These are phyloP conservation scores for Hermatobates lingyangjiaoensis DNA, from an alignment of 1,140 invertebrate species.

Conservation along the genomic window DNA sequence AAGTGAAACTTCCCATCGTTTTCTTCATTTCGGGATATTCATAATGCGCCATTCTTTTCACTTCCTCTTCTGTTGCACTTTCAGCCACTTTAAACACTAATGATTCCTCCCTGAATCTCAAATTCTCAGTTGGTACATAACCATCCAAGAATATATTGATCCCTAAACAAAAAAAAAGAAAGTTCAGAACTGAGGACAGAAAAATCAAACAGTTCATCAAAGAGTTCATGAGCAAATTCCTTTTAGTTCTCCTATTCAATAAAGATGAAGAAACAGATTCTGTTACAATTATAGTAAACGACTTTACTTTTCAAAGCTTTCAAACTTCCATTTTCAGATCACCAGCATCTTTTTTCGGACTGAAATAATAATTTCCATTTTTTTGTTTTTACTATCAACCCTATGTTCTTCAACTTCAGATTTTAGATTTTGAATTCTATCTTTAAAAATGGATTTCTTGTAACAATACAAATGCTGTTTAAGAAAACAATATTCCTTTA, in stretches of 20 bases:
- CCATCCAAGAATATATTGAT: constrained; percentile 99
- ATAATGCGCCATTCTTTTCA: constrained; percentile 90
- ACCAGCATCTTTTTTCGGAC: no score
- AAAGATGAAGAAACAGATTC: no score
- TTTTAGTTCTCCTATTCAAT: neutral
- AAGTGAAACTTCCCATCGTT: constrained; percentile 64
- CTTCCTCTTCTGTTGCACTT: constrained; percentile 90
- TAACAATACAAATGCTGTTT: no score
- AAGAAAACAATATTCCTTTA: no score
- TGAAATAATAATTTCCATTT: no score
- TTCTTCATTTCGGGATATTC: constrained; percentile 81
- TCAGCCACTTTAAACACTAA: constrained; percentile 97
- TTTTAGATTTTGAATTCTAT: no score
- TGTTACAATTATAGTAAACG: no score
- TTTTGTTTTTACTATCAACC: no score
- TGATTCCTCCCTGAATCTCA: constrained; percentile 91
- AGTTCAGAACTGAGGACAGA: neutral
- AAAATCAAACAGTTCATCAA: neutral
- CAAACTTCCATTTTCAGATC: no score
- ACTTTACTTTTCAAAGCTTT: no score
- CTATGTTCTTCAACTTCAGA: no score
- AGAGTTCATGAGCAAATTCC: neutral
- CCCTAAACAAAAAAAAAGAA: constrained; percentile 29
- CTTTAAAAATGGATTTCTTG: no score
- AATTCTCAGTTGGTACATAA: constrained; percentile 97